Base-by-base conservation (phyloP, 2,113 vertebrate species). In the Crotophaga sulcirostris region DNA sequence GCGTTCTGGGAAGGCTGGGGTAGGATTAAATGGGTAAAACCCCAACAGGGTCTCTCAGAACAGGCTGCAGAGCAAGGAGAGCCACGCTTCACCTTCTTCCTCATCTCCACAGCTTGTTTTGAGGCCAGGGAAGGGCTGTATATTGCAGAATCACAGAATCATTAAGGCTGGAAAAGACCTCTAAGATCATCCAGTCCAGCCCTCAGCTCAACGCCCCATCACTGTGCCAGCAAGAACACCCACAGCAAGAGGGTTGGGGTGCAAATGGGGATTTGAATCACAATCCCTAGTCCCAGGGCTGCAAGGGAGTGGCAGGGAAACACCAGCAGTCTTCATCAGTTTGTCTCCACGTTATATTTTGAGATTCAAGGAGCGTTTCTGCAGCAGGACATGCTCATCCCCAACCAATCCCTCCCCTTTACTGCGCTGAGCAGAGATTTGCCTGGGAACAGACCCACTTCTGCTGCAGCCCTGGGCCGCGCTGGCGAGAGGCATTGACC, bases 1-100 rank as follows among this genome's bases (percentile, higher is more conserved):
- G 8, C n/a, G 72, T 58, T 16, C 63, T 23, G 49, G 42, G 54
- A 64, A 52, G 17, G 33, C 83, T 83, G 72, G 17, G 9, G n/a
- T 8, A 49, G 28, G 42, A 73, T 77, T 75, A 82, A 42, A 72
- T 18, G 10, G 33, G 36, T 26, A 76, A 70, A 80, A 68, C 23
- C 7, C 23, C 18, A 58, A 6, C 68, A 69, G n/a, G n/a, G 12
- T 20, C 63, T 60, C 34, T 13, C 21, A 6, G 40, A 79, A 55
- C 15, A 52, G 51, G 15, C 12, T 58, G 62, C 33, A 60, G 51
- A 33, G 49, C 24, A 26, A 52, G 3, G 21, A 24, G 16, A 79
- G 29, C 29, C 2, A 2, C 52, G 10, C 11, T 24, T 16, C 3
- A 1, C 5, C 51, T 7, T 11, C 21, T 14, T 7, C 1, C 1